phyloP scores from a whole-genome alignment of 2,113 vertebrate species.

The Pelodiscus sinensis region DNA sequence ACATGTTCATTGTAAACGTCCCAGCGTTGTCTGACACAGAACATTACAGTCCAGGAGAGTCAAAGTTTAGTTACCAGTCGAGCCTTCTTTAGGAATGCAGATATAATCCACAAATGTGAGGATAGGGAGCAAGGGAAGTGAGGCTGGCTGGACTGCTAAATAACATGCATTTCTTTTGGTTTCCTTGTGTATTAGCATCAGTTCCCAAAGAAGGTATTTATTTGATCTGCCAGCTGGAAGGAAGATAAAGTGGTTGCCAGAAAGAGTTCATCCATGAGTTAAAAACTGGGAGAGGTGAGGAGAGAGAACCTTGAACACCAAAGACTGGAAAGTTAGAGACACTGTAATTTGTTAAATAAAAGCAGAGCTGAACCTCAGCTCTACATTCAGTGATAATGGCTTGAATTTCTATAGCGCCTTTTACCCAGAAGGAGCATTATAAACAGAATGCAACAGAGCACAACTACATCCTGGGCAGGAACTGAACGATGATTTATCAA shows the following conservation, averaged over 20 bases:
- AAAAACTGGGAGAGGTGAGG: constrained; percentile 44
- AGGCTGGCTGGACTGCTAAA: background rate
- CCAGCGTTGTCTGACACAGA: background rate
- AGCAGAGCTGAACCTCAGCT: background rate
- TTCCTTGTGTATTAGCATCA: background rate
- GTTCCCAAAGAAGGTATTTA: background rate
- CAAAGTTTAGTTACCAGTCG: background rate
- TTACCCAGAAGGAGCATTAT: background rate
- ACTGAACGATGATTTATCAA: background rate
- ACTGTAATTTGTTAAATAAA: background rate
- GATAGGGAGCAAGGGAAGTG: background rate
- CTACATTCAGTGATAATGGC: background rate
- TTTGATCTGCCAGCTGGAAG: constrained; percentile 38
- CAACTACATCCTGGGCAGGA: background rate
- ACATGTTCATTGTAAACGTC: background rate
- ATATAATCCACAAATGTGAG: background rate
- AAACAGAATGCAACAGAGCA: background rate
- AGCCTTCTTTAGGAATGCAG: background rate
- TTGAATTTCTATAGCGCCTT: background rate
- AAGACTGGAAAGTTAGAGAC: background rate
- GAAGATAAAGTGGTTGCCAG: background rate
- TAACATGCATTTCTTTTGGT: background rate
- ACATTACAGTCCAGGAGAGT: background rate
- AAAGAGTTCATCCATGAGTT: constrained; percentile 41
- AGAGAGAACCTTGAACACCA: constrained; percentile 11